Percentiles rank a stretch among this genome's conserved stretches.
Evolutionary conservation across 2,888 invertebrate genomes (phyloP).

Genomic region (Ectropis crepuscularia): DNA sequence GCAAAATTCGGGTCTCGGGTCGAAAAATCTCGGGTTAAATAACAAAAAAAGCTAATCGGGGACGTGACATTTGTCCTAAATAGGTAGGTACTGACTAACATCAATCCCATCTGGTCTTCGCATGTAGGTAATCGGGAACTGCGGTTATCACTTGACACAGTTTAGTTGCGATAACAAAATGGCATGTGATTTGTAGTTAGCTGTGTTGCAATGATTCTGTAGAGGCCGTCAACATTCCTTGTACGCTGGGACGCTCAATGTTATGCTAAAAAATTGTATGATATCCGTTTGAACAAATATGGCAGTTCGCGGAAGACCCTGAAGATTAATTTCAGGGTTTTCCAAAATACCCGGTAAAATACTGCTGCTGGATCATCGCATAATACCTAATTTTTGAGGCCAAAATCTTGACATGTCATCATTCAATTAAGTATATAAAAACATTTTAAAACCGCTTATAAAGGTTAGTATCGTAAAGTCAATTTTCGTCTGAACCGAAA

Average conservation of each 20-base stretch:
- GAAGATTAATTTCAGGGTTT: conserved; percentile 11
- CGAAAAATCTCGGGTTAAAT: too few species aligned
- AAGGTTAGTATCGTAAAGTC: too few species aligned
- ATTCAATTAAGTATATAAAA: too few species aligned
- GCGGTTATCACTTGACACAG: conserved; percentile 24
- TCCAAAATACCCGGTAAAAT: neutral
- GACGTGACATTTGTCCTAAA: conserved; percentile 6
- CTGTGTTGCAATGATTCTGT: conserved; percentile 20
- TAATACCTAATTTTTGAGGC: neutral
- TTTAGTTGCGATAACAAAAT: conserved; percentile 22
- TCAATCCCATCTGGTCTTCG: neutral
- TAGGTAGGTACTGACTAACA: conserved; percentile 5
- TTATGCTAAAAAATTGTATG: conserved; percentile 21
- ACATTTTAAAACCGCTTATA: too few species aligned
- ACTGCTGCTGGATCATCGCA: too few species aligned
- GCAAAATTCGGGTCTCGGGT: too few species aligned
- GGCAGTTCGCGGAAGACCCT: conserved; percentile 17
- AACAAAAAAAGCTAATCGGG: too few species aligned
- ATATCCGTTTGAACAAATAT: conserved; percentile 7
- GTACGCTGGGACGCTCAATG: conserved; percentile 15
- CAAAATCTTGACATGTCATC: neutral
- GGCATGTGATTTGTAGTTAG: conserved; percentile 6
- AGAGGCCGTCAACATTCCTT: conserved; percentile 24
- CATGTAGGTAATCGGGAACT: conserved; percentile 4
- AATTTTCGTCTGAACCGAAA: too few species aligned